Base-by-base conservation (phyloP, 2,797 vertebrate species). In the Anguilla pacifica region DNA sequence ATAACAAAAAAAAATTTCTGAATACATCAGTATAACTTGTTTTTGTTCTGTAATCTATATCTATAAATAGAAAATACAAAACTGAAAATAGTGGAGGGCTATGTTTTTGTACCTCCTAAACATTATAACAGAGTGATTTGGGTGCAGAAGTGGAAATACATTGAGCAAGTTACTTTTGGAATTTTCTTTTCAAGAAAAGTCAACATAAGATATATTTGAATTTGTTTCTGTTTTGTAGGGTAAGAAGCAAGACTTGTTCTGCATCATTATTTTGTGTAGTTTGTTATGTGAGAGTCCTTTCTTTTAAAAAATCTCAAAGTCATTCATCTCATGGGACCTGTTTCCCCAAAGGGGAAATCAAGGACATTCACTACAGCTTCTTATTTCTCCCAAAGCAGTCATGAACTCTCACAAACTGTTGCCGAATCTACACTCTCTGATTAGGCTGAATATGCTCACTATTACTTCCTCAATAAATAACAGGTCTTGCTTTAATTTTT, bases 81-180 rank as follows among this genome's bases (percentile, higher is more conserved):
- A 89, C 70, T 11, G 70, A 10, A 74, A 74, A 74, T 74, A 55
- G 3, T 49, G 51, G 86, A 86, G 90, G 87, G 83, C 86, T 88
- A 90, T 25, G 84, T 59, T n/a, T 83, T 85, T 57, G 89, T 87
- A 90, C 92, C 90, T 86, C 86, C 91, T 88, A 57, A 89, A 89
- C 90, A 74, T 89, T 89, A 91, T 90, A 92, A 89, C 92, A 55
- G 81, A 90, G 90, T 86, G 90, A 92, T 94, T 93, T 95, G 92
- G 92, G 93, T 86, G 90, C 86, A 28, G 49, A 88, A 86, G 88
- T 89, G 92, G 92, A 94, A 93, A 93, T 87, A 67, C 85, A 85
- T 39, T 53, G 87, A 84, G 87, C 85, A 43, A 90, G 91, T 92
- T 90, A 92, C 61, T 61, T 35, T 88, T 87, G 88, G 81, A 91